Conservation (phyloP, 1,140 invertebrate species). For the Cecropterus lyciades region DNA sequence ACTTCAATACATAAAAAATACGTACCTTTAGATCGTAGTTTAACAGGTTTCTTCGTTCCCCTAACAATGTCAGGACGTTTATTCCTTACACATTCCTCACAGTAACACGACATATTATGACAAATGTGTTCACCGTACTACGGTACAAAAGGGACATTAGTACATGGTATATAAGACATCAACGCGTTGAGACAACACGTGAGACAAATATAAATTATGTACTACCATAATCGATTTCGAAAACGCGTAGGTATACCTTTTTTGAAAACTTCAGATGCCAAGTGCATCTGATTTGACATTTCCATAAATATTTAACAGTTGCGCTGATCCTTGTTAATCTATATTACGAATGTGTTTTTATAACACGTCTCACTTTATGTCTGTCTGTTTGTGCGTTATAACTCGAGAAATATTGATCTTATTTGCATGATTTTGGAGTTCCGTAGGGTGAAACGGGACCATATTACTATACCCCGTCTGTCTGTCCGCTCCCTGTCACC, state of each 20-base stretch:
- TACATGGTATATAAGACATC: slow-evolving; percentile 17
- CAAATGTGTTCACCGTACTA: not conserved
- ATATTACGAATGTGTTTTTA: no score
- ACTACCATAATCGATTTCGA: slow-evolving; percentile 22
- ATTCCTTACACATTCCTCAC: not conserved
- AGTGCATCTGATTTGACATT: no score
- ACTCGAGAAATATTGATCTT: no score
- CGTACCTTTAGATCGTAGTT: slow-evolving; percentile 2
- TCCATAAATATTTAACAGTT: no score
- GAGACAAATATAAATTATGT: slow-evolving; percentile 23
- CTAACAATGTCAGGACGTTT: not conserved
- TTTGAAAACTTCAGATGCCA: slow-evolving; percentile 5
- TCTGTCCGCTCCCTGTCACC: no score
- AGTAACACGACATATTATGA: slow-evolving; percentile 5
- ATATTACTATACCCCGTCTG: no score
- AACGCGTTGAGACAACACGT: slow-evolving; percentile 17
- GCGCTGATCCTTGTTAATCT: no score
- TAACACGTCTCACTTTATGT: no score
- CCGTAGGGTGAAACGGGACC: no score
- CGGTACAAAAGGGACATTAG: slow-evolving; percentile 3
- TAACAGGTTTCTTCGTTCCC: not conserved
- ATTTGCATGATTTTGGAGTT: no score
- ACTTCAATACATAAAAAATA: no score
- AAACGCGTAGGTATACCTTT: slow-evolving; percentile 20
- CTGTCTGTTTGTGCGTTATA: no score